Evolutionary conservation across 2,113 vertebrate genomes (phyloP).

Genomic region (Cairina moschata): DNA sequence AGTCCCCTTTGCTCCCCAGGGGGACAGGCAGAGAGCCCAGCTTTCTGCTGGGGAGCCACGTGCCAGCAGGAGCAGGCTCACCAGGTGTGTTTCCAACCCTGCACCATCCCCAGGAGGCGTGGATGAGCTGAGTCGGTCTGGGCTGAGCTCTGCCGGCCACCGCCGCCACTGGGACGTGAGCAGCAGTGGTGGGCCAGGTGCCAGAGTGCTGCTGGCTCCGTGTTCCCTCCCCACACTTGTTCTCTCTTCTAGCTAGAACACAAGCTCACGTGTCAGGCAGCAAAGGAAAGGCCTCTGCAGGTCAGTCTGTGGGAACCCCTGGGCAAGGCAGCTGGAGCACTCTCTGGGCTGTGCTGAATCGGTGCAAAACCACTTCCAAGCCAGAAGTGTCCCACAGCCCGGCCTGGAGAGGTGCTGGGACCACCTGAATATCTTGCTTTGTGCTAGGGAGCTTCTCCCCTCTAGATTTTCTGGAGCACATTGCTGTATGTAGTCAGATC

Average conservation of each 20-base stretch:
- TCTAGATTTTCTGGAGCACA: neutral
- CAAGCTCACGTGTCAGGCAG: neutral
- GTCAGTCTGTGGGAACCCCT: neutral
- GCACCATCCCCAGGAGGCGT: neutral
- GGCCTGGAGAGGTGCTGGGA: neutral
- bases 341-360: neutral
- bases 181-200: neutral
- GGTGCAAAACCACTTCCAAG: neutral
- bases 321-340: neutral
- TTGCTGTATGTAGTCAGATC: neutral
- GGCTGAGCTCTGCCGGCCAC: neutral
- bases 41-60: neutral
- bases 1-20: neutral
- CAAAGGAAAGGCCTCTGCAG: neutral
- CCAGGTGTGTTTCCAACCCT: neutral
- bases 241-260: neutral
- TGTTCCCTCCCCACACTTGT: neutral
- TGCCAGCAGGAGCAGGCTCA: neutral
- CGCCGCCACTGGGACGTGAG: rapidly evolving
- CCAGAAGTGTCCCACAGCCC: too few species aligned
- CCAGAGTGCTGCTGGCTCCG: neutral
- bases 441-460: neutral
- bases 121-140: neutral
- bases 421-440: too few species aligned
- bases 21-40: neutral